Percentiles rank a stretch among this genome's conserved stretches.
Evolutionary conservation across 2,888 invertebrate species (phyloP).

Genomic region (Microctonus hyperodae): DNA sequence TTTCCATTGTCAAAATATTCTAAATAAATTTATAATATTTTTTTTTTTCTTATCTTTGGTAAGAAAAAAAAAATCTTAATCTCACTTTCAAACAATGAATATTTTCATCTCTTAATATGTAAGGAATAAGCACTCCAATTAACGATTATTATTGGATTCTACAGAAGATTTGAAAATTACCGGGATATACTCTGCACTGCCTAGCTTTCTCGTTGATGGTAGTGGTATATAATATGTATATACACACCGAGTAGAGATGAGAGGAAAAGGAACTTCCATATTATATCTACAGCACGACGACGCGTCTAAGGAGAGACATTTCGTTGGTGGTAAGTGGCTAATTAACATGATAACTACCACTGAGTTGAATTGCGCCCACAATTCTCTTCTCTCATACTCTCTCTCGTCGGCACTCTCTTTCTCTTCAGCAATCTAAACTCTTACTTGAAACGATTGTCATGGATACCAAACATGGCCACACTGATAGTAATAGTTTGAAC

Average conservation of each 20-base stretch:
- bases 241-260: no score
- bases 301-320: conserved; percentile 18
- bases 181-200: background rate
- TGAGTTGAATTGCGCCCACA: conserved; percentile 42
- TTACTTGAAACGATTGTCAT: conserved; percentile 41
- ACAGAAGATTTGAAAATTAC: conserved; percentile 8
- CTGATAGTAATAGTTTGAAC: conserved; percentile 10
- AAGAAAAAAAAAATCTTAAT: no score
- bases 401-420: conserved; percentile 28
- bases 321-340: conserved; percentile 53
- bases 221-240: background rate
- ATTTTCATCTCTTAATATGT: background rate
- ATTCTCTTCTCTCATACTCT: conserved; percentile 35
- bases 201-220: background rate
- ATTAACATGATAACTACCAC: conserved; percentile 59
- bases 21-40: no score
- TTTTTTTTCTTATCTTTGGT: no score
- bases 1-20: background rate
- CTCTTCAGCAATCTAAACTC: background rate
- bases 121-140: conserved; percentile 1
- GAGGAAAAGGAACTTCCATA: background rate
- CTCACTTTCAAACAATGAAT: background rate
- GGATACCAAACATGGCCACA: conserved; percentile 18
- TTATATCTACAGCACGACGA: conserved; percentile 2
- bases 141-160: conserved; percentile 13